Conservation (phyloP, 2,113 vertebrate genomes). For the Phyllopteryx taeniolatus region DNA sequence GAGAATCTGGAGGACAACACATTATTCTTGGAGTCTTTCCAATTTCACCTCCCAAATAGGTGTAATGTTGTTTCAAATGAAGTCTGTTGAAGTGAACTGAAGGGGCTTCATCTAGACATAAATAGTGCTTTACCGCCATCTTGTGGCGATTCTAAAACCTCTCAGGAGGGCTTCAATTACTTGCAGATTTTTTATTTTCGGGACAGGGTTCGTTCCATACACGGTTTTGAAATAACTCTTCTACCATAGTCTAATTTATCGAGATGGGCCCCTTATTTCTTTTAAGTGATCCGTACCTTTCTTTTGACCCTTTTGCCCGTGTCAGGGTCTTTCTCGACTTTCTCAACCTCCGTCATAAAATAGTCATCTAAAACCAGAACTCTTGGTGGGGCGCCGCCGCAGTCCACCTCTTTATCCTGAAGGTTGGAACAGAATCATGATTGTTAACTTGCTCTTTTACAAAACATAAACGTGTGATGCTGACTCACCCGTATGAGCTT, state of each 20-base stretch:
- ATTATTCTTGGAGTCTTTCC: background rate
- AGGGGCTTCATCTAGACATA: too few species aligned
- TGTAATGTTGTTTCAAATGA: too few species aligned
- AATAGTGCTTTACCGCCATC: too few species aligned
- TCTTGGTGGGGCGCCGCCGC: slow-evolving; percentile 92
- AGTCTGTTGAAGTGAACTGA: too few species aligned
- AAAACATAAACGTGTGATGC: background rate
- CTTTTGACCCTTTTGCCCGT: slow-evolving; percentile 90
- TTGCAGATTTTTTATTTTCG: too few species aligned
- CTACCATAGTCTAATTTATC: too few species aligned
- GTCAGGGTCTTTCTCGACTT: slow-evolving; percentile 91
- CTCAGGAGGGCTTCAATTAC: too few species aligned
- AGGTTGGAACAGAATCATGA: slow-evolving; percentile 7
- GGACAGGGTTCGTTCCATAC: background rate
- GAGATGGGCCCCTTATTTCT: background rate
- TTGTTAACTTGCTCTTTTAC: background rate
- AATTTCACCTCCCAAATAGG: too few species aligned
- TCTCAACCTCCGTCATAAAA: slow-evolving; percentile 96
- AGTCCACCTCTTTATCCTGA: slow-evolving; percentile 97
- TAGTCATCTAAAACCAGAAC: slow-evolving; percentile 97
- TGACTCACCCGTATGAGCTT: slow-evolving; percentile 92
- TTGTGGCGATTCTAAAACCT: too few species aligned
- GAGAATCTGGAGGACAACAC: slow-evolving; percentile 75
- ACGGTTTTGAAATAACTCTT: background rate
- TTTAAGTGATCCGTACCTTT: slow-evolving; percentile 76